Evolutionary conservation across 2,113 vertebrate genomes (phyloP).

Genomic region (Polypterus bichir): DNA sequence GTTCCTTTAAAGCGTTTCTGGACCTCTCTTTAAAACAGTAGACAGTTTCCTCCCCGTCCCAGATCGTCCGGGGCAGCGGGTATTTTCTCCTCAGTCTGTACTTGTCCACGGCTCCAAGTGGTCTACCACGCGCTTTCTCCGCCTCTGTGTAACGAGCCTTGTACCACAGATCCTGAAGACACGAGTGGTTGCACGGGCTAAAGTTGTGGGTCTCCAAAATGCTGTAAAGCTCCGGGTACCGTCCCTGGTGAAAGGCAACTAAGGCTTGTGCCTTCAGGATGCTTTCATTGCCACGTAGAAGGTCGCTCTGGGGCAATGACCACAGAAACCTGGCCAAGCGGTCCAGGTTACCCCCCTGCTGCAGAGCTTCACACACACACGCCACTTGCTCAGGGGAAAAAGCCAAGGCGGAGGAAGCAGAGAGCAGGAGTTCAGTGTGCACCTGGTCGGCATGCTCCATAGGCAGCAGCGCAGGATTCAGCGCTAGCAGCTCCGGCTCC

Average conservation of each 20-base stretch:
- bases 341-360: conserved; percentile 96
- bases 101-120: conserved; percentile 96
- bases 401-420: conserved; percentile 71
- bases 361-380: conserved; percentile 94
- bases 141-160: conserved; percentile 94
- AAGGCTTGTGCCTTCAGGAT: conserved; percentile 93
- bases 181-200: conserved; percentile 83
- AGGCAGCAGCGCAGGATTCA: conserved; percentile 68
- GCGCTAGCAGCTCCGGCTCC: conserved; percentile 46
- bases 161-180: conserved; percentile 97
- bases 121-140: conserved; percentile 90
- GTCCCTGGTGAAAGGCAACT: conserved; percentile 93
- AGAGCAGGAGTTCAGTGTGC: conserved; percentile 72
- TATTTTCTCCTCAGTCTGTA: conserved; percentile 96
- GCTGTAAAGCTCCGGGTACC: conserved; percentile 91
- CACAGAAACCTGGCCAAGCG: conserved; percentile 93
- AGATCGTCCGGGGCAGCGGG: conserved; percentile 93
- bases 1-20: conserved; percentile 95
- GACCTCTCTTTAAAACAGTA: conserved; percentile 98
- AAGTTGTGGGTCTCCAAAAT: conserved; percentile 96
- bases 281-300: conserved; percentile 96
- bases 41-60: conserved; percentile 98
- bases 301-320: conserved; percentile 89
- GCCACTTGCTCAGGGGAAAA: conserved; percentile 97
- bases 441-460: conserved; percentile 74